A percentile compares a stretch with the other conserved stretches of the same genome.
Evolutionary conservation across 2,797 vertebrate species (phyloP).

Genomic region (Paramormyrops hopkinsi): DNA sequence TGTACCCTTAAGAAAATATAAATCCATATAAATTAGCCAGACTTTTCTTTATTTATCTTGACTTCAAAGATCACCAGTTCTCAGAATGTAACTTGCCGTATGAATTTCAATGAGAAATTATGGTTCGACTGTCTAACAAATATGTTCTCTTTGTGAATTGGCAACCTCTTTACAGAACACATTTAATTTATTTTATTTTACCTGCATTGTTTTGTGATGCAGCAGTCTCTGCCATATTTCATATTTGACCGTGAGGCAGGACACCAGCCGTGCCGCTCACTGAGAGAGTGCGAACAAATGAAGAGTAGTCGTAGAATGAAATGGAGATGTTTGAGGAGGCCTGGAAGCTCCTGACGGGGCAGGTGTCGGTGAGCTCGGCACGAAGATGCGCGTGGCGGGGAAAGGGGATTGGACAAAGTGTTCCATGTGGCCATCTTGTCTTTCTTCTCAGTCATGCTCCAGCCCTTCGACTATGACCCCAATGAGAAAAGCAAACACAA

Average conservation of each 20-base stretch:
- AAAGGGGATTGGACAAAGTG: neutral
- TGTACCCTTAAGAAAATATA: neutral
- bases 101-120: neutral
- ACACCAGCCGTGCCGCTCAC: neutral
- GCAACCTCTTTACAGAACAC: neutral
- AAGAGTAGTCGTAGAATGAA: neutral
- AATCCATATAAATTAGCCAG: neutral
- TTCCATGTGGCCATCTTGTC: neutral
- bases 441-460: conserved; percentile 87
- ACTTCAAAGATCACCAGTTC: neutral
- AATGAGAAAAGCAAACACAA: conserved; percentile 99
- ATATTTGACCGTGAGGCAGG: neutral
- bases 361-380: neutral
- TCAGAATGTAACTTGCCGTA: neutral
- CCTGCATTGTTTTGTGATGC: neutral
- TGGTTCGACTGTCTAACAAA: neutral
- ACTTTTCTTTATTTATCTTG: neutral
- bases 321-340: neutral
- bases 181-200: neutral
- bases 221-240: neutral
- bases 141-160: neutral
- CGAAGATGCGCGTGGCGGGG: neutral
- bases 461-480: conserved; percentile 98
- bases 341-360: neutral
- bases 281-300: neutral